A percentile compares a stretch with the other conserved stretches of the same genome.
Conservation (phyloP, 2,113 vertebrate species). For the Lipotes vexillifer region DNA sequence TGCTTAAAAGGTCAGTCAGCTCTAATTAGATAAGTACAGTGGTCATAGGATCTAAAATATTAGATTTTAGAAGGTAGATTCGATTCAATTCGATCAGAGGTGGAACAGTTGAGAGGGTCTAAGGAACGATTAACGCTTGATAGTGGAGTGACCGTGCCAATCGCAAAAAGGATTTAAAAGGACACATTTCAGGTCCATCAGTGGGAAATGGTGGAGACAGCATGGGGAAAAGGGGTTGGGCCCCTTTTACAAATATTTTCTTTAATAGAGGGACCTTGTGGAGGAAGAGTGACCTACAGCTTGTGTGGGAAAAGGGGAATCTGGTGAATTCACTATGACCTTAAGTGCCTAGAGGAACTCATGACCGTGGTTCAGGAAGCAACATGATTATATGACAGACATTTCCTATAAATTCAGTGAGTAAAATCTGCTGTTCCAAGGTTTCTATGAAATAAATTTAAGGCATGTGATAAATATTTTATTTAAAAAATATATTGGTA, state of each 20-base stretch:
- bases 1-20: conserved; percentile 13
- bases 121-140: not conserved
- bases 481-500: not conserved
- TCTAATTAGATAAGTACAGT: not conserved
- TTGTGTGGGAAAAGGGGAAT: not conserved
- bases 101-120: not conserved
- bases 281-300: not conserved
- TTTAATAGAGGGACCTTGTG: not conserved
- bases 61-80: not conserved
- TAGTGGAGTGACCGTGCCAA: not conserved
- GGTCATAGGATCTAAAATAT: not conserved
- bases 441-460: not conserved
- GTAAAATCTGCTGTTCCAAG: not conserved
- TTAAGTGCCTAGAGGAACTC: not conserved
- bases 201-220: not conserved
- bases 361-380: not conserved
- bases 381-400: not conserved
- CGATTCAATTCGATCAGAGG: not conserved
- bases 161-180: not conserved
- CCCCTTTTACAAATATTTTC: not conserved
- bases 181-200: not conserved
- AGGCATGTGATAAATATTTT: not conserved
- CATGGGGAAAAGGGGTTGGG: not conserved
- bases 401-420: not conserved
- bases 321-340: not conserved